Evolutionary conservation across 2,113 vertebrate species (phyloP).

Genomic region (Rynchops niger): DNA sequence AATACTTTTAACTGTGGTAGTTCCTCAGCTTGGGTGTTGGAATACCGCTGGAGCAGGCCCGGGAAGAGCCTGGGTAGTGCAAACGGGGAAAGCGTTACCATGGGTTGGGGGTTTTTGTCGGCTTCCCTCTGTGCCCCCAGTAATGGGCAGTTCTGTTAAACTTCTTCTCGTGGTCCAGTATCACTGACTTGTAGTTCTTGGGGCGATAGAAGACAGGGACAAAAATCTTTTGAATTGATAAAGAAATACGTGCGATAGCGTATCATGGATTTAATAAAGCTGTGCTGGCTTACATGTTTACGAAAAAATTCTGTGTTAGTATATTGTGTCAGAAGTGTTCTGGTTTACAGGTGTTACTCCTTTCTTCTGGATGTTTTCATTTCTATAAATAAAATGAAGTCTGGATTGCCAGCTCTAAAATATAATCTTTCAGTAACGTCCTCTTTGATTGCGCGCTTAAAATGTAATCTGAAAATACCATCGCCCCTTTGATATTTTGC

Average conservation of each 20-base stretch:
- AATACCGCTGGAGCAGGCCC: neutral
- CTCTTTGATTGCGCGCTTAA: neutral
- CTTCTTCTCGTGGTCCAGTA: neutral
- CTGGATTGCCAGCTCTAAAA: neutral
- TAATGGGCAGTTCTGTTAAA: neutral
- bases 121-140: neutral
- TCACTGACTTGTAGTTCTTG: neutral
- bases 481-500: neutral
- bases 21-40: neutral
- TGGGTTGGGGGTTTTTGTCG: fast-evolving
- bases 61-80: neutral
- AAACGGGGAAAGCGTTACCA: neutral
- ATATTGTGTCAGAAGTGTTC: neutral
- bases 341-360: neutral
- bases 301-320: neutral
- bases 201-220: neutral
- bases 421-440: neutral
- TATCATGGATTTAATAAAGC: neutral
- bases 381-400: neutral
- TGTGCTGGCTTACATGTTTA: neutral
- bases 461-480: neutral
- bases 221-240: neutral
- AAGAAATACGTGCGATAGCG: neutral
- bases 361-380: neutral
- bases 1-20: neutral